These are phyloP conservation scores for Lichenostomus cassidix DNA, from an alignment of 2,113 vertebrate genomes.

Conservation along the genomic window DNA sequence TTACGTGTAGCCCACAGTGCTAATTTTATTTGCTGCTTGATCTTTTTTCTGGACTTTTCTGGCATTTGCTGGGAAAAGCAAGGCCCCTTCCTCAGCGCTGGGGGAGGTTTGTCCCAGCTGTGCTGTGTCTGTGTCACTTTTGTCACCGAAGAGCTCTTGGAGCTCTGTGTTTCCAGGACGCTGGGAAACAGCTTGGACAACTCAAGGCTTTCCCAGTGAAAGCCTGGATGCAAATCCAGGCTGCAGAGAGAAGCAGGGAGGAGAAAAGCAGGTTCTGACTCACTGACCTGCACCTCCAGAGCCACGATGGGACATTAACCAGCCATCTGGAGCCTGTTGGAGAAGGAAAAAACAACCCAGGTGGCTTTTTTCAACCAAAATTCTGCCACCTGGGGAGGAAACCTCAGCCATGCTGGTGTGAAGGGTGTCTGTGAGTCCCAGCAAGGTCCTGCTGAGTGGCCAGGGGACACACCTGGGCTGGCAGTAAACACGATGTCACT, in stretches of 20 bases:
- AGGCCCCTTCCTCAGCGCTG: background rate
- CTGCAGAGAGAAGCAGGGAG: background rate
- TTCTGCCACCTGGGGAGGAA: background rate
- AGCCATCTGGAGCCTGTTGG: background rate
- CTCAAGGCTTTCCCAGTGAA: background rate
- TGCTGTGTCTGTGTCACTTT: background rate
- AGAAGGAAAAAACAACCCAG: background rate
- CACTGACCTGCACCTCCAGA: background rate
- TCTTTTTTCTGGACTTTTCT: constrained; percentile 7
- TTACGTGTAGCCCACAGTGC: background rate
- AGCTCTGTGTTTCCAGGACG: background rate
- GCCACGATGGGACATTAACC: background rate
- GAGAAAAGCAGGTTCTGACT: background rate
- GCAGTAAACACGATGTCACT: background rate
- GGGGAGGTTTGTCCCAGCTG: background rate
- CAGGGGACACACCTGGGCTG: background rate
- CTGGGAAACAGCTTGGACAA: background rate
- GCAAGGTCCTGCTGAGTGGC: background rate
- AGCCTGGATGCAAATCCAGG: background rate
- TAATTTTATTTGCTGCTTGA: background rate
- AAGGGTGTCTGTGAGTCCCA: background rate
- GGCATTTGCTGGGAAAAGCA: background rate
- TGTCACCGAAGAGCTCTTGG: background rate
- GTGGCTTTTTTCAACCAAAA: background rate
- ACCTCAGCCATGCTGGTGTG: background rate